Percentiles rank a stretch among this genome's conserved stretches.
These are phyloP conservation scores for Phalacrocorax aristotelis DNA, from an alignment of 2,113 vertebrate genomes.

Conservation along the genomic window DNA sequence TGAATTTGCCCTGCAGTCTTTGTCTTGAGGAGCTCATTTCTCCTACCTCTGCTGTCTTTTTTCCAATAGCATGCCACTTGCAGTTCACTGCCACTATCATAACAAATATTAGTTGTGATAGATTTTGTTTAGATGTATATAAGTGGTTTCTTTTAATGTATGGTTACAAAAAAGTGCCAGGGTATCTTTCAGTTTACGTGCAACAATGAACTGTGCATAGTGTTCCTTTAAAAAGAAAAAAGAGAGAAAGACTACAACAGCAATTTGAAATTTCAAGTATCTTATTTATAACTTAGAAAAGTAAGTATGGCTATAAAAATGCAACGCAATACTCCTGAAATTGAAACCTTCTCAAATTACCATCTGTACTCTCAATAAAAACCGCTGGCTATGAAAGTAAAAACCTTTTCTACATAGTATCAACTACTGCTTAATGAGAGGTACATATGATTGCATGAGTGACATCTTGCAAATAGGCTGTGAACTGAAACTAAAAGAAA, in stretches of 20 bases:
- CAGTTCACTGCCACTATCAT: neutral
- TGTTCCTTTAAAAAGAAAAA: neutral
- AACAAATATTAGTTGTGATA: neutral
- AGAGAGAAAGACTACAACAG: neutral
- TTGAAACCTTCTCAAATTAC: neutral
- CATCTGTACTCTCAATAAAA: neutral
- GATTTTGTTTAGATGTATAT: neutral
- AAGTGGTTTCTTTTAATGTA: neutral
- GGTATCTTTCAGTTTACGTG: neutral
- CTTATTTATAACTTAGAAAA: neutral
- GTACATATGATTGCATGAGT: neutral
- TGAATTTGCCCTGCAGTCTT: neutral
- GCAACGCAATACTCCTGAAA: neutral
- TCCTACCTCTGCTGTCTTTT: neutral
- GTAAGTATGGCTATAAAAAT: neutral
- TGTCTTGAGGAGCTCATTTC: neutral
- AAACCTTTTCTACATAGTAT: neutral
- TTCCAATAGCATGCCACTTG: neutral
- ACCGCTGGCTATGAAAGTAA: neutral
- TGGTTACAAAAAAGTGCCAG: accelerated
- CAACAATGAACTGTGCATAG: neutral
- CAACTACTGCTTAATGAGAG: neutral
- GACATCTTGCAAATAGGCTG: neutral
- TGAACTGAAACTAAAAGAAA: neutral
- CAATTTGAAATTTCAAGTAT: neutral